A percentile compares a stretch with the other conserved stretches of the same genome.
These are phyloP conservation scores for Aethes cnicana DNA, from an alignment of 2,888 invertebrate species.

Conservation along the genomic window DNA sequence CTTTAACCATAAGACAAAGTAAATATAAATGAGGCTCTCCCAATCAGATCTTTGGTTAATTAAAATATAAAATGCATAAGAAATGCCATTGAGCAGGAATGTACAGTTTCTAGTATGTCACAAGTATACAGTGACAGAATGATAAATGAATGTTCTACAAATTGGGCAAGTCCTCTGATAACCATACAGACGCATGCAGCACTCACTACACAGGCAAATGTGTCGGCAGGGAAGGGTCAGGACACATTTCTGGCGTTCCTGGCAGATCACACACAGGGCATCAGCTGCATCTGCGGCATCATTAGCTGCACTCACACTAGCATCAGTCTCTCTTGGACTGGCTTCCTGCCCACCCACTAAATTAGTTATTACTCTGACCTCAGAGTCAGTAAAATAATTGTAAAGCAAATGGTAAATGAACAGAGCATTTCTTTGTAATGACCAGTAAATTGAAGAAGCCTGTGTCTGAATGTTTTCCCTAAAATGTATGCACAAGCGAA, in stretches of 20 bases:
- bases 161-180: slow-evolving; percentile 79
- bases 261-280: slow-evolving; percentile 79
- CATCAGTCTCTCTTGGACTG: slow-evolving; percentile 42
- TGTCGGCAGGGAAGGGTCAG: slow-evolving; percentile 81
- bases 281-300: slow-evolving; percentile 55
- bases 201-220: slow-evolving; percentile 79
- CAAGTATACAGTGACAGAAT: slow-evolving; percentile 80
- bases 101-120: slow-evolving; percentile 44
- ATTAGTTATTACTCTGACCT: slow-evolving; percentile 61
- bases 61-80: slow-evolving; percentile 23
- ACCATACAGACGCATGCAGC: slow-evolving; percentile 71
- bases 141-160: slow-evolving; percentile 79
- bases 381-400: slow-evolving; percentile 68
- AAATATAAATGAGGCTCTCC: neutral
- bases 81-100: slow-evolving; percentile 25
- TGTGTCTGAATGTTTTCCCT: slow-evolving; percentile 52
- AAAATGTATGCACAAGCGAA: slow-evolving; percentile 62
- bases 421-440: slow-evolving; percentile 57
- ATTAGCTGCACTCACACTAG: slow-evolving; percentile 41
- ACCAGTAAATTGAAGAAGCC: slow-evolving; percentile 57
- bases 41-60: slow-evolving; percentile 21
- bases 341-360: slow-evolving; percentile 57
- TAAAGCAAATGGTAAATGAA: slow-evolving; percentile 63
- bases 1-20: neutral
- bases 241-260: slow-evolving; percentile 80